These are phyloP conservation scores for Hippocampus kuda DNA, from an alignment of 2,797 vertebrate genomes.

Conservation along the genomic window DNA sequence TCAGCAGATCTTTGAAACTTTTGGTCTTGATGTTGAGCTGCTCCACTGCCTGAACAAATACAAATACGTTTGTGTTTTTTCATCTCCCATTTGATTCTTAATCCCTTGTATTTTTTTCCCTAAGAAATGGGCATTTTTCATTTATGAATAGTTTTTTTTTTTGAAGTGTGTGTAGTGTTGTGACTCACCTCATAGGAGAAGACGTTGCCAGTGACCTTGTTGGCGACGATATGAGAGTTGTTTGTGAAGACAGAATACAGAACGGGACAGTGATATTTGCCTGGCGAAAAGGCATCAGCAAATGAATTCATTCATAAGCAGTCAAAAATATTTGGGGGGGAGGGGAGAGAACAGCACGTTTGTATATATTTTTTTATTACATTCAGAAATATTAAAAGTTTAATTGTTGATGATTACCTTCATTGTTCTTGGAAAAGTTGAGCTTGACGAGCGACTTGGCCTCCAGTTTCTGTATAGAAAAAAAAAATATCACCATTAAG, in stretches of 20 bases:
- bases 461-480: slow-evolving; percentile 80
- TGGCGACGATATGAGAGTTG: slow-evolving; percentile 87
- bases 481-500: neutral
- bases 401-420: slow-evolving; percentile 69
- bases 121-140: no score
- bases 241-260: slow-evolving; percentile 94
- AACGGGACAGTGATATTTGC: slow-evolving; percentile 93
- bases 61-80: neutral
- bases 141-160: neutral
- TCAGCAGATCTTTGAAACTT: slow-evolving; percentile 86
- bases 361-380: neutral
- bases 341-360: no score
- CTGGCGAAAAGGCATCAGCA: slow-evolving; percentile 46
- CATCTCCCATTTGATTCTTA: neutral
- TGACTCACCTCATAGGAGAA: slow-evolving; percentile 81
- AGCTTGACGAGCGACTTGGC: slow-evolving; percentile 88
- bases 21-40: slow-evolving; percentile 96
- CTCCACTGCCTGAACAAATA: slow-evolving; percentile 78
- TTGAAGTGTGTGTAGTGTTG: neutral
- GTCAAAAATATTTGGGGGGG: no score
- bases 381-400: neutral
- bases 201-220: slow-evolving; percentile 89
- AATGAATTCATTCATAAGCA: neutral
- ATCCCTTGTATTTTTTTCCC: neutral
- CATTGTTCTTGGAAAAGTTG: slow-evolving; percentile 86